A percentile compares a stretch with the other conserved stretches of the same genome.
phyloP scores from a whole-genome alignment of 2,113 vertebrate genomes.

The human (Homo sapiens) region GRCh38 chr1:180255001-180255500 shows the following conservation, averaged over 20 bases:
- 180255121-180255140: accelerated
- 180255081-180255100: not conserved
- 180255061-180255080: not conserved
- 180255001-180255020: accelerated
- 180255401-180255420: not conserved
- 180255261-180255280: not conserved
- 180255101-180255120: too few species aligned
- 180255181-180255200: not conserved
- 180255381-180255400: not conserved
- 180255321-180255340: not conserved
- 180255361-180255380: not conserved
- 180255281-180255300: not conserved
- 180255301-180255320: not conserved
- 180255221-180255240: not conserved
- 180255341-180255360: not conserved
- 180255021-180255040: accelerated
- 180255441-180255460: not conserved
- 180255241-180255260: not conserved
- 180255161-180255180: accelerated
- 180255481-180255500: conserved; percentile 76
- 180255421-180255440: not conserved
- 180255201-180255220: not conserved
- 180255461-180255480: conserved; percentile 62
- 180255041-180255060: accelerated
- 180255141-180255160: not conserved